phyloP scores from a whole-genome alignment of 2,113 vertebrate genomes.

The Paedocypris sp. region DNA sequence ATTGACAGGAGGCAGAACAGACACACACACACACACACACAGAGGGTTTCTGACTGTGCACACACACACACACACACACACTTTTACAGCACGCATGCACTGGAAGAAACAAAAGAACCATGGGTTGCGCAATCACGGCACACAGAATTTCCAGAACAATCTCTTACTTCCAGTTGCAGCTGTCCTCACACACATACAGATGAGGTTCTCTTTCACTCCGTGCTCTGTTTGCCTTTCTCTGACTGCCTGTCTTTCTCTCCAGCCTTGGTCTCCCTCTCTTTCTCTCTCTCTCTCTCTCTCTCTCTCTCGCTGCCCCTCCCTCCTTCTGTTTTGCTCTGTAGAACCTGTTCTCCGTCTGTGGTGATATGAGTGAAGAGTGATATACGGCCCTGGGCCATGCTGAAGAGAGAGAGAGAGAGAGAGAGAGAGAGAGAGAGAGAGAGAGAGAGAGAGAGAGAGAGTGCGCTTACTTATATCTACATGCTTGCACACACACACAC shows the following conservation, averaged over 20 bases:
- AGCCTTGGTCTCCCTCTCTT: neutral
- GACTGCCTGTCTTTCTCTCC: neutral
- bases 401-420: neutral
- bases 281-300: neutral
- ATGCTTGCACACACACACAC: neutral
- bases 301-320: neutral
- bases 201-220: conserved; percentile 6
- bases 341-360: neutral
- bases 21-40: neutral
- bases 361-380: neutral
- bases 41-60: neutral
- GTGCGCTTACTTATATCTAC: too few species aligned
- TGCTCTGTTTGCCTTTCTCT: conserved; percentile 8
- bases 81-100: neutral
- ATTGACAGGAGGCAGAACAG: neutral
- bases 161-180: conserved; percentile 32
- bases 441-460: too few species aligned
- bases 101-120: neutral
- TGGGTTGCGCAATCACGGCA: neutral
- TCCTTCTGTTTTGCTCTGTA: neutral
- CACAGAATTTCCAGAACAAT: conserved; percentile 4
- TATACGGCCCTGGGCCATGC: conserved; percentile 3
- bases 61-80: neutral
- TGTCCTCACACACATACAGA: conserved; percentile 3
- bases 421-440: neutral